Conservation (phyloP, 2,113 vertebrate genomes). For the Syngnathus typhle region DNA sequence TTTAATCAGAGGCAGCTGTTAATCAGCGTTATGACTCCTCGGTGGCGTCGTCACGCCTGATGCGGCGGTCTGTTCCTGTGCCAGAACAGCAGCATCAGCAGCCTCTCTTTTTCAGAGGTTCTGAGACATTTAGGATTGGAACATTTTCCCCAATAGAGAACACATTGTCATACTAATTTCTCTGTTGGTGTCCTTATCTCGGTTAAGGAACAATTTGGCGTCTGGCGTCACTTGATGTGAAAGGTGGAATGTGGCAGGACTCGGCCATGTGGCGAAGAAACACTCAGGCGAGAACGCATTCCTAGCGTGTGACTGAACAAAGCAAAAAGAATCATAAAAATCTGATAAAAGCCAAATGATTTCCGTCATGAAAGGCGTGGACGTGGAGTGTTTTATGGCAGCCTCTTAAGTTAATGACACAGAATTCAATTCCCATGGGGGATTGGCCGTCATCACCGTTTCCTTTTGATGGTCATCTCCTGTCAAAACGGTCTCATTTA, state of each 20-base stretch:
- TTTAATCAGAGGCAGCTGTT: conserved; percentile 75
- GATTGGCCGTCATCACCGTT: conserved; percentile 29
- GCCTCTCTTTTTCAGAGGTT: no score
- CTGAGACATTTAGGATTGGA: neutral
- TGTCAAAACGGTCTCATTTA: conserved; percentile 35
- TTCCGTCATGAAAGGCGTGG: conserved; percentile 49
- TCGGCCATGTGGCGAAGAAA: neutral
- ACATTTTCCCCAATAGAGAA: neutral
- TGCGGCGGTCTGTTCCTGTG: conserved; percentile 25
- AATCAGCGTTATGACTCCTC: conserved; percentile 65
- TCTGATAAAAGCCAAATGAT: conserved; percentile 54
- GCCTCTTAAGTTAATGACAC: conserved; percentile 42
- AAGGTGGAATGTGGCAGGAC: neutral
- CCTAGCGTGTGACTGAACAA: conserved; percentile 37
- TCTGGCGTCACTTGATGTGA: neutral
- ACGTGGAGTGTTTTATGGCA: conserved; percentile 39
- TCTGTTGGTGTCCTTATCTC: neutral
- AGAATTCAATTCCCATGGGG: conserved; percentile 34
- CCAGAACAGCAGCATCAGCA: conserved; percentile 36
- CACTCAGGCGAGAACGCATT: conserved; percentile 28
- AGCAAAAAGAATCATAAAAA: conserved; percentile 21
- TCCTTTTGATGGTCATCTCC: conserved; percentile 46
- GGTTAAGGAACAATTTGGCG: neutral
- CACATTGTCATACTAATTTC: neutral
- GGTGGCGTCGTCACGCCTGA: conserved; percentile 50